Base-by-base conservation (phyloP, 2,113 vertebrate species). In the Vicugna pacos region DNA sequence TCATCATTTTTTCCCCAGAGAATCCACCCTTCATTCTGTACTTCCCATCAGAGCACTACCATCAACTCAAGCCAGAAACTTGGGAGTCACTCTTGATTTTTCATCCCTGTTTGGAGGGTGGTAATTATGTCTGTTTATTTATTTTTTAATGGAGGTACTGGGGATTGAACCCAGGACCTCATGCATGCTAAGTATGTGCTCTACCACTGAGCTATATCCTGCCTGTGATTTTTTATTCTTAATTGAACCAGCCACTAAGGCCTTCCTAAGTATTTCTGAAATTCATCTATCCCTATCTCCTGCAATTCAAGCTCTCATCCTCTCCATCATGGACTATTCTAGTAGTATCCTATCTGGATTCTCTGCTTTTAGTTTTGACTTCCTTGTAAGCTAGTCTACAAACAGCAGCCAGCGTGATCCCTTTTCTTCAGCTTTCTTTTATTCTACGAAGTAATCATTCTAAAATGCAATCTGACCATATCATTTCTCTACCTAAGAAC, bases 301-400 rank as follows among this genome's bases (percentile, higher is more conserved):
- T 69, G 56, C 28, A 38, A 93, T 64, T 38, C 42, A 79, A 8
- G 4, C 79, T 85, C 42, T 77, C 35, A 85, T 79, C 32, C 65
- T 97, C 46, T 35, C 6, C 46, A 4, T 38, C 0, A 26, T 46
- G 58, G 32, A 89, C 22, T 85, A 54, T 94, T 88, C 38, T 90
- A 70, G 28, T 32, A 67, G 52, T 80, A 6, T 72, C 30, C 48
- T 86, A 54, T 94, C n/a, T 89, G 54, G 20, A 60, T 73, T 93
- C 8, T 67, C 72, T 91, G 35, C 69, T 70, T 89, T 35, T 92
- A 38, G 4, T 50, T 96, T 95, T 82, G 48, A 92, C 26, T 97
- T 93, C 48, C 73, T 96, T 91, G 11, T 64, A 67, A 69, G 81
- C 58, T 77, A 79, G 42, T 2, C 20, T 95, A 92, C 10, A 89